Conservation (phyloP, 1,140 invertebrate species). For the Telenomus remus region DNA sequence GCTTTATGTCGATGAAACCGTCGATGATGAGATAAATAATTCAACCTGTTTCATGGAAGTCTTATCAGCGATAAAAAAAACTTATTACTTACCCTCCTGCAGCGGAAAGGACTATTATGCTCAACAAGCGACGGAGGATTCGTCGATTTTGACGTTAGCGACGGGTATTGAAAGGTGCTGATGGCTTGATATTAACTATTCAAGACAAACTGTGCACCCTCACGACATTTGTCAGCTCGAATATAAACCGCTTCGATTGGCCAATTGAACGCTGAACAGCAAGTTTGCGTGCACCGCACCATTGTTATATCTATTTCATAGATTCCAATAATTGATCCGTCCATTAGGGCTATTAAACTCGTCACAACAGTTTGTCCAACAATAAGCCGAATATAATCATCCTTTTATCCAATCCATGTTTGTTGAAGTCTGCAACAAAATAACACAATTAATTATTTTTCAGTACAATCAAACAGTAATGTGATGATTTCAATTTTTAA, state of each 20-base stretch:
- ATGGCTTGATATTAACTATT: slow-evolving; percentile 70
- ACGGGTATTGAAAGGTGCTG: slow-evolving; percentile 68
- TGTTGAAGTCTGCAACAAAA: too few relatives aligned
- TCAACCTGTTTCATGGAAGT: slow-evolving; percentile 67
- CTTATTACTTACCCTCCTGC: slow-evolving; percentile 72
- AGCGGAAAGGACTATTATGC: slow-evolving; percentile 42
- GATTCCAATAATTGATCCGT: slow-evolving; percentile 61
- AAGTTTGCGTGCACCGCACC: slow-evolving; percentile 52
- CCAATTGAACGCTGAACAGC: slow-evolving; percentile 38
- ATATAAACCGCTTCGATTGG: slow-evolving; percentile 45
- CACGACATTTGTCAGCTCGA: slow-evolving; percentile 51
- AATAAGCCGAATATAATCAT: slow-evolving; percentile 16
- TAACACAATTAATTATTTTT: too few relatives aligned
- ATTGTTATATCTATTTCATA: slow-evolving; percentile 54
- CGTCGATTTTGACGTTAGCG: slow-evolving; percentile 42
- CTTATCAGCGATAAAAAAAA: slow-evolving; percentile 74
- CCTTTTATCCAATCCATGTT: neutral
- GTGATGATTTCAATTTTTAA: too few relatives aligned
- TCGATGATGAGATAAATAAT: slow-evolving; percentile 71
- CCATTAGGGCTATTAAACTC: slow-evolving; percentile 32
- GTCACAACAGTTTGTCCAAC: slow-evolving; percentile 19
- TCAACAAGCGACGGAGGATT: slow-evolving; percentile 37
- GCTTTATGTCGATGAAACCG: slow-evolving; percentile 60
- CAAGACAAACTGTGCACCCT: slow-evolving; percentile 56
- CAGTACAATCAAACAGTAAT: too few relatives aligned